Percentiles rank a stretch among this genome's conserved stretches.
Evolutionary conservation across 1,140 invertebrate genomes (phyloP).

Genomic region (Sinella curviseta): DNA sequence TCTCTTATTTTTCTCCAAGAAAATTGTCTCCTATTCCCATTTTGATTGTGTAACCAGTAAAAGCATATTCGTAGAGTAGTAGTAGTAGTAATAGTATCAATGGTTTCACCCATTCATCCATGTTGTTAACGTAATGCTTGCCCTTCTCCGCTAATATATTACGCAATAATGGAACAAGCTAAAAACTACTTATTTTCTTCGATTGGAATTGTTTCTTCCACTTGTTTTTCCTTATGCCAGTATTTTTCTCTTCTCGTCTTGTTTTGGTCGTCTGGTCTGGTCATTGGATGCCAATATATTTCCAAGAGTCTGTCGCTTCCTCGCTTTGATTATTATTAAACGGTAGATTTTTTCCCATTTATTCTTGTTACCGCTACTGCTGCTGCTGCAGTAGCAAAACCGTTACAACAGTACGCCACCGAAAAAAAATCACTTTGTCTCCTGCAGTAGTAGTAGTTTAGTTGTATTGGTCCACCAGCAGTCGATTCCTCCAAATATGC

Average conservation of each 20-base stretch:
- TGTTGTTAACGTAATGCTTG: background rate
- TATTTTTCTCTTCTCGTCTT: too few species aligned
- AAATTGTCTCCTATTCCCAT: too few species aligned
- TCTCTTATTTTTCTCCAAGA: too few species aligned
- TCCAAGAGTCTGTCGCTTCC: background rate
- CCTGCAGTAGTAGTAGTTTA: too few species aligned
- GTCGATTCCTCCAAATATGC: background rate
- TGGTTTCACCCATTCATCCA: background rate
- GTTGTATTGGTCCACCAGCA: background rate
- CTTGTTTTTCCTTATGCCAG: background rate
- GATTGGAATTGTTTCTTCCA: background rate
- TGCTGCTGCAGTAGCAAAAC: too few species aligned
- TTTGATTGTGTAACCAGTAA: too few species aligned
- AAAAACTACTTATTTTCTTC: background rate
- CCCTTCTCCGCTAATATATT: background rate
- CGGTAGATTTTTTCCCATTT: background rate
- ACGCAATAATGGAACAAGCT: background rate
- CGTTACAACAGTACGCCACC: too few species aligned
- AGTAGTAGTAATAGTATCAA: too few species aligned
- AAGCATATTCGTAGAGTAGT: too few species aligned
- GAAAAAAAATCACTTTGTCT: too few species aligned
- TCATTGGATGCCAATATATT: constrained; percentile 15
- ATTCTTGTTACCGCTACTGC: background rate
- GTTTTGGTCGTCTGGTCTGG: background rate
- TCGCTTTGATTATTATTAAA: constrained; percentile 21